Evolutionary conservation across 2,888 invertebrate species (phyloP), one percentile per base, ranked within the genome.

Genomic region (Epirrhoe tristata): DNA sequence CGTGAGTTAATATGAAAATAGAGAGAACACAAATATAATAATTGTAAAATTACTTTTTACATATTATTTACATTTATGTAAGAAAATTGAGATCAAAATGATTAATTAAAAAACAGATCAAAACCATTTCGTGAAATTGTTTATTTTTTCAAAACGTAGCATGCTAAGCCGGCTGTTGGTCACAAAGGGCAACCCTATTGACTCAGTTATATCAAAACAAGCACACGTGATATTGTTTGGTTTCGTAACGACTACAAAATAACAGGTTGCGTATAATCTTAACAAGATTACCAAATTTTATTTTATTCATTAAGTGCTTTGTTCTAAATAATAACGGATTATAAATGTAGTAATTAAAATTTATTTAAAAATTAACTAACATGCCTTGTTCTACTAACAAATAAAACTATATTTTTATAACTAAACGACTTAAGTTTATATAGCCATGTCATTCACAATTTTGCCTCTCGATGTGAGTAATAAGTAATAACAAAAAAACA

Each of bases 211-310:
- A 79, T 81, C 81, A 80, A 85, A 83, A 65, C 77, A 78, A 84
- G 87, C 86, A 87, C 87, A 87, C 87, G 85, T 86, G 87, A 89
- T 90, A 89, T 89, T 91, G 90, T 92, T 90, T 90, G 87, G 86
- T 87, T 89, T 87, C 81, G 78, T 90, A 90, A 91, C 90, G 84
- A 82, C 83, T 77, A 78, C 83, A 77, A 89, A 90, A 90, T 90
- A 88, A 89, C 86, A 86, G 88, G 88, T 88, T 89, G 80, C 78
- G 81, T 77, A 81, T 83, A 86, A 82, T 74, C 81, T 84, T 88
- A 88, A 88, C 87, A 78, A 85, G 83, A 87, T 87, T 86, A 88
- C 85, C 83, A 69, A 70, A 71, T 73, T 66, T 70, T 61, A 64
- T 68, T 60, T 64, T 43, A 59, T 63, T 59, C 58, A 58, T 63